Percentiles rank a stretch among this genome's conserved stretches.
phyloP scores from a whole-genome alignment of 2,797 vertebrate genomes.

The Liasis olivaceus region DNA sequence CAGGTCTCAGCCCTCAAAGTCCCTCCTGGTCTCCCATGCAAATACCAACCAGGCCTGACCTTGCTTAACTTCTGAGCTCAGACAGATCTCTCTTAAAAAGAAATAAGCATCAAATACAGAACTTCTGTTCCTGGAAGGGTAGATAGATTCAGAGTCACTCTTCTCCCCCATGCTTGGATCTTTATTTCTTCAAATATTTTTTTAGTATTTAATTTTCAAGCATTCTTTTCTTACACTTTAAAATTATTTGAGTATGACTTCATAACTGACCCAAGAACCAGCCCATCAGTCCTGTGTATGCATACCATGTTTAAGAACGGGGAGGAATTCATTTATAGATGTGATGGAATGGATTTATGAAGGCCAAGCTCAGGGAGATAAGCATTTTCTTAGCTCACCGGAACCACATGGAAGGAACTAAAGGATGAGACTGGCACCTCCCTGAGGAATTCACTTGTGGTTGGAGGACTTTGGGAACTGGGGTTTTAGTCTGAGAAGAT shows the following conservation, averaged over 20 bases:
- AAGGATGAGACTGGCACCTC: too few relatives aligned
- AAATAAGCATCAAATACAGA: background rate
- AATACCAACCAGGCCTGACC: background rate
- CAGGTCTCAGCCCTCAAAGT: background rate
- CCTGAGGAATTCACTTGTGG: too few relatives aligned
- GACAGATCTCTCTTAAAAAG: background rate
- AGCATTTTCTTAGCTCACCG: too few relatives aligned
- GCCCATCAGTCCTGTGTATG: background rate
- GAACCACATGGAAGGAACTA: too few relatives aligned
- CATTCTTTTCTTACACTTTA: background rate
- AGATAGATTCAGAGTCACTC: background rate
- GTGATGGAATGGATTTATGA: too few relatives aligned
- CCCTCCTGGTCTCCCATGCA: background rate
- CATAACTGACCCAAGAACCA: background rate
- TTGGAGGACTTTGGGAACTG: too few relatives aligned
- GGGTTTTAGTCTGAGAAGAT: too few relatives aligned
- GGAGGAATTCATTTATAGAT: background rate
- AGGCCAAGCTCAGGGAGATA: too few relatives aligned
- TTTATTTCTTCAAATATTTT: background rate
- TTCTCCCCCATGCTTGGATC: background rate
- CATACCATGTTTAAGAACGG: background rate
- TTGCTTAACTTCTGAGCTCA: background rate
- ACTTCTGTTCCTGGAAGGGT: background rate
- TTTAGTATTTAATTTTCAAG: background rate
- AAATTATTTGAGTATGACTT: background rate